Conservation (phyloP, 1,140 invertebrate genomes). For the Apis mellifera region Amel_HAv3.1 CM009941.2:12800001-12800500, state of each 20-base stretch:
- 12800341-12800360: not conserved
- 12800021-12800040: too few relatives aligned
- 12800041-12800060: too few relatives aligned
- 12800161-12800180: too few relatives aligned
- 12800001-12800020: too few relatives aligned
- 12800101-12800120: too few relatives aligned
- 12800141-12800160: too few relatives aligned
- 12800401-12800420: not conserved
- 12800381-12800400: not conserved
- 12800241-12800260: conserved; percentile 18
- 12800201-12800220: too few relatives aligned
- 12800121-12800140: too few relatives aligned
- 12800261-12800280: not conserved
- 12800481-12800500: not conserved
- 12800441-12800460: not conserved
- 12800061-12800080: too few relatives aligned
- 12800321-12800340: conserved; percentile 13
- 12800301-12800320: conserved; percentile 10
- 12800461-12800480: not conserved
- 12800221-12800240: too few relatives aligned
- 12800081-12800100: too few relatives aligned
- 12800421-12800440: not conserved
- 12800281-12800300: conserved; percentile 10
- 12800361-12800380: conserved; percentile 1
- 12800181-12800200: too few relatives aligned